These are phyloP conservation scores for Pituophis catenifer DNA, from an alignment of 2,113 vertebrate genomes.

Conservation along the genomic window DNA sequence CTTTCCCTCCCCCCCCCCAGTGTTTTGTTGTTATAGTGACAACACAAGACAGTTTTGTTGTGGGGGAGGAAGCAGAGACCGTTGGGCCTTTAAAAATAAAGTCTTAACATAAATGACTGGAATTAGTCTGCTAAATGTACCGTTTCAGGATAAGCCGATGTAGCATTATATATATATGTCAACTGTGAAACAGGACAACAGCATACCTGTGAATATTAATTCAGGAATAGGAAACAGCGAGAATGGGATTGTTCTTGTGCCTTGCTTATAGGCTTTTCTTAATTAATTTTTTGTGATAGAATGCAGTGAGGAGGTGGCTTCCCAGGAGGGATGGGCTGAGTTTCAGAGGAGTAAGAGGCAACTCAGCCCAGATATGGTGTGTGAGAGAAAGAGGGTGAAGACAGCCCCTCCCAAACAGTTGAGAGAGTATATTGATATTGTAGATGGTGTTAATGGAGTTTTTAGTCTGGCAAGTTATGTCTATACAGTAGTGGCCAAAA, in stretches of 20 bases:
- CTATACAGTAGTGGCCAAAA: too few species aligned
- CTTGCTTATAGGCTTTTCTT: not conserved
- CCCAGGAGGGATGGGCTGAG: not conserved
- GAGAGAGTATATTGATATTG: not conserved
- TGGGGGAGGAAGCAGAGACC: not conserved
- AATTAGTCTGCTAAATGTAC: not conserved
- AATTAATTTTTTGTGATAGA: not conserved
- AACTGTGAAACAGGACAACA: not conserved
- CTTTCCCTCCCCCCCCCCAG: not conserved
- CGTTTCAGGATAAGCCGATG: not conserved
- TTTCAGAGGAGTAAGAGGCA: too few species aligned
- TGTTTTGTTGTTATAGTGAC: not conserved
- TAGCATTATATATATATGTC: not conserved
- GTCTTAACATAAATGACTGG: not conserved
- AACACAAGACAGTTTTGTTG: too few species aligned
- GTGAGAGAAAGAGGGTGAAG: not conserved
- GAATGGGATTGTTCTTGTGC: not conserved
- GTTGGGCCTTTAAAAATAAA: not conserved
- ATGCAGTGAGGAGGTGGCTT: not conserved
- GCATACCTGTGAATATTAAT: not conserved
- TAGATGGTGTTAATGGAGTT: too few species aligned
- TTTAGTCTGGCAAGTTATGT: too few species aligned
- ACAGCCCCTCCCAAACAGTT: not conserved
- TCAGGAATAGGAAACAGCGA: not conserved
- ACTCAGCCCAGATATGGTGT: not conserved